Base-by-base conservation (phyloP, 1,140 invertebrate genomes). In the Adoxophyes honmai region DNA sequence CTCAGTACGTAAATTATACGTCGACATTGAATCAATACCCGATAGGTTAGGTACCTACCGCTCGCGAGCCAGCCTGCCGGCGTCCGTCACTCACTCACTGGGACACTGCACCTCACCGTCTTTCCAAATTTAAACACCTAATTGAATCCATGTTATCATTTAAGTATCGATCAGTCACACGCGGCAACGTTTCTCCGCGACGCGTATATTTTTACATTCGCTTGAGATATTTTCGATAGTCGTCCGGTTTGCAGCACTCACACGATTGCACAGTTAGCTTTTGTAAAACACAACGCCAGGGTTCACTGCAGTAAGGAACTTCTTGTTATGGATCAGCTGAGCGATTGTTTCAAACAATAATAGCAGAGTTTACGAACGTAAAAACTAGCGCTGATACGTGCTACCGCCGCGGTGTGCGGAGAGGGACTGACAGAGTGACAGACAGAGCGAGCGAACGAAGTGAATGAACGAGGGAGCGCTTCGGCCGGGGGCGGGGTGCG, bases 121-220 rank as follows among this genome's bases (percentile, higher is more conserved):
- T 72, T 78, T 78, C 77, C 66, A 74, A 79, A 78, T 60, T 28
- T 48, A 48, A 70, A 74, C 77, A 82, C 73, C 65, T 86, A 78
- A 85, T 86, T 86, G 75, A 86, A 88, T 81, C 73, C 85, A 88
- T 88, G 81, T 88, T 88, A 88, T 88, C 82, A 88, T 86, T 87
- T 85, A 85, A 80, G 35, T 88, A 88, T 88, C 81, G 82, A 88
- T 86, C 83, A 83, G 83, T 84, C 81, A 85, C 81, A 88, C 75
- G 80, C 74, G 70, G 83, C 66, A 68, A 75, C 75, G 57, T 72
- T 75, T 69, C 76, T 79, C 72, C 62, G 70, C 77, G 82, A 83
- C 79, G 82, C 82, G 76, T 83, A 74, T 81, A 84, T 84, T 86
- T 84, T 85, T 85, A 87, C 75, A 80, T 82, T 85, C 72, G 61